These are phyloP conservation scores for Atherinosoma microstoma DNA, from an alignment of 2,797 vertebrate species.

Conservation along the genomic window DNA sequence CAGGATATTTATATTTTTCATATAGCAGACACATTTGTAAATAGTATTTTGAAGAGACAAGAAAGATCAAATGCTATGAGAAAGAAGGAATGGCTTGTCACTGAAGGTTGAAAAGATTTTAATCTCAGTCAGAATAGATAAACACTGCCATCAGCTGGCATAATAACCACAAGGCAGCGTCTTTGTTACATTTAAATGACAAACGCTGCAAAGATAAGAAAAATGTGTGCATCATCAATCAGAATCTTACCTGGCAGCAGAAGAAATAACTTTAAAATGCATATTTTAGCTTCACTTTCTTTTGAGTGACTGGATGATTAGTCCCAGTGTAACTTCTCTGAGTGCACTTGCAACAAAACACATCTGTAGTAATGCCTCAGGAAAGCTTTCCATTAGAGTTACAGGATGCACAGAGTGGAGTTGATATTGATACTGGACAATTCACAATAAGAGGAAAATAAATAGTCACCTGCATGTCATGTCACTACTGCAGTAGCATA, in stretches of 20 bases:
- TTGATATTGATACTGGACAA: no score
- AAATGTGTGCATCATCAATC: no score
- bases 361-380: neutral
- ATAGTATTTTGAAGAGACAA: constrained; percentile 24
- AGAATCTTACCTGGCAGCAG: no score
- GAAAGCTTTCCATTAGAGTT: neutral
- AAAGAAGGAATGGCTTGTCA: constrained; percentile 38
- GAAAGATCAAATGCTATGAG: constrained; percentile 41
- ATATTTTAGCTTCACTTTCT: no score
- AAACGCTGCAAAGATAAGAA: neutral
- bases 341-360: neutral
- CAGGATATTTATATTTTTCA: constrained; percentile 31
- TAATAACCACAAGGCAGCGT: neutral
- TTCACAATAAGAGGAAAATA: neutral
- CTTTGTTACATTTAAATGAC: neutral
- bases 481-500: neutral
- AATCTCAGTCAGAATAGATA: constrained; percentile 20
- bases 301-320: no score
- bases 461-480: neutral
- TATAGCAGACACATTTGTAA: constrained; percentile 22
- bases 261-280: no score
- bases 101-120: constrained; percentile 37
- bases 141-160: constrained; percentile 67
- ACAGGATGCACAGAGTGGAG: neutral
- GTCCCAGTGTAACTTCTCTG: no score